Evolutionary conservation across 2,888 invertebrate genomes (phyloP).

Genomic region (Erpobdella octoculata): DNA sequence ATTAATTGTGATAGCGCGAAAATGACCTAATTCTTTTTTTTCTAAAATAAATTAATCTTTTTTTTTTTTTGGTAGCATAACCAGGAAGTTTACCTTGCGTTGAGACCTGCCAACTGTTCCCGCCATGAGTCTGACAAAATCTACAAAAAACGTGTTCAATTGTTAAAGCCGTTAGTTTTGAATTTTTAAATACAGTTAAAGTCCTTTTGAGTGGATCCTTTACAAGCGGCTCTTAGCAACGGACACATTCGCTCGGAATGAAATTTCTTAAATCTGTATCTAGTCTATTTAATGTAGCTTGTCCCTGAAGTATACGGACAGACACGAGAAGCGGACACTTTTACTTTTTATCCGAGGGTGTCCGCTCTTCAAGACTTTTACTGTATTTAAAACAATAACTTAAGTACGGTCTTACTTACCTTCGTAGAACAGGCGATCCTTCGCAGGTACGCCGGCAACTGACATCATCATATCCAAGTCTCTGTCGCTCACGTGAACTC

Average conservation of each 20-base stretch:
- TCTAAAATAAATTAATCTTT: too few species aligned
- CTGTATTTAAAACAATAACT: not conserved
- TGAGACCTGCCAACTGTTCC: conserved; percentile 29
- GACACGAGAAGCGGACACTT: too few species aligned
- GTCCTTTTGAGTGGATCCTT: too few species aligned
- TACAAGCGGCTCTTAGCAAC: too few species aligned
- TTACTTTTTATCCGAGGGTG: too few species aligned
- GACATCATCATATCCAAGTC: conserved; percentile 16
- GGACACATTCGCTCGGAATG: too few species aligned
- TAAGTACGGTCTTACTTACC: not conserved
- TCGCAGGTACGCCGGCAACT: not conserved
- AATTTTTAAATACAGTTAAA: not conserved
- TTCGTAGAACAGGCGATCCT: conserved; percentile 17
- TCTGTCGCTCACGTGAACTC: conserved; percentile 14
- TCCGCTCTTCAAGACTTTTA: not conserved
- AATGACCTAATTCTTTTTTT: too few species aligned
- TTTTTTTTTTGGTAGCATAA: too few species aligned
- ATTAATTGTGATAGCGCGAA: too few species aligned
- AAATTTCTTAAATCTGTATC: too few species aligned
- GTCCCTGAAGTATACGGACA: too few species aligned
- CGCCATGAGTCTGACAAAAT: conserved; percentile 34
- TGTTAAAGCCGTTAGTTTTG: not conserved
- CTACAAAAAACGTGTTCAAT: conserved; percentile 1
- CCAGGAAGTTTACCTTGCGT: conserved; percentile 22
- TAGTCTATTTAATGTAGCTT: too few species aligned